phyloP scores from a whole-genome alignment of 2,888 invertebrate species.

The Drosophila testacea region DNA sequence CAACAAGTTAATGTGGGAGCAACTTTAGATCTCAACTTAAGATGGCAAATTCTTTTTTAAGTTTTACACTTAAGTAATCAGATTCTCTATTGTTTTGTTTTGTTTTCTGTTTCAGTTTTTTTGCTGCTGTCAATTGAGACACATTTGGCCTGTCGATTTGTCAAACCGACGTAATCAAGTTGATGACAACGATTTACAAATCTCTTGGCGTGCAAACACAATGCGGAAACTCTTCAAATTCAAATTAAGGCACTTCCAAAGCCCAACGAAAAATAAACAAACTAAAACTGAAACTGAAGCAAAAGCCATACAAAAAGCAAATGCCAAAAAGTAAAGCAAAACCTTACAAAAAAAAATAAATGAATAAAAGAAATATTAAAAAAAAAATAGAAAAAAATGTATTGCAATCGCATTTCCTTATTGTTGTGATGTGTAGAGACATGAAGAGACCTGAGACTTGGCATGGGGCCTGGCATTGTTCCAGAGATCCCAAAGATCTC shows the following conservation, averaged over 20 bases:
- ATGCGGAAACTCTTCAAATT: slow-evolving; percentile 76
- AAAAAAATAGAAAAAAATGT: slow-evolving; percentile 29
- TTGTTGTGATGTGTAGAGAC: slow-evolving; percentile 47
- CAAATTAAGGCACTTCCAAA: slow-evolving; percentile 68
- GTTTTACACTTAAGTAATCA: not conserved
- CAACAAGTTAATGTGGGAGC: not conserved
- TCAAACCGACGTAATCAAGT: slow-evolving; percentile 46
- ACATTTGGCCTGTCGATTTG: slow-evolving; percentile 33
- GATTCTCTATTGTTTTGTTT: not conserved
- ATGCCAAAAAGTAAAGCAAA: slow-evolving; percentile 51
- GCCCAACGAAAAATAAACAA: slow-evolving; percentile 35
- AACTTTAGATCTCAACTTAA: not conserved
- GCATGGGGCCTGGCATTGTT: slow-evolving; percentile 22
- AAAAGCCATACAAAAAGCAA: slow-evolving; percentile 51
- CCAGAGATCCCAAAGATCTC: slow-evolving; percentile 30
- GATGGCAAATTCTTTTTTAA: not conserved
- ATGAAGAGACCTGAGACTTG: slow-evolving; percentile 15
- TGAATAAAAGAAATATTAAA: slow-evolving; percentile 38
- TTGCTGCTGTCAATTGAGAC: slow-evolving; percentile 11
- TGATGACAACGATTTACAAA: slow-evolving; percentile 56
- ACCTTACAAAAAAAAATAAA: slow-evolving; percentile 42
- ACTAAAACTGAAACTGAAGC: slow-evolving; percentile 21
- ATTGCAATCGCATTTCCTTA: slow-evolving; percentile 71
- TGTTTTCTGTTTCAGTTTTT: not conserved
- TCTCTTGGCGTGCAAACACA: slow-evolving; percentile 52